A percentile compares a stretch with the other conserved stretches of the same genome.
These are phyloP conservation scores for Lasius platythorax DNA, from an alignment of 2,888 invertebrate genomes.

Conservation along the genomic window DNA sequence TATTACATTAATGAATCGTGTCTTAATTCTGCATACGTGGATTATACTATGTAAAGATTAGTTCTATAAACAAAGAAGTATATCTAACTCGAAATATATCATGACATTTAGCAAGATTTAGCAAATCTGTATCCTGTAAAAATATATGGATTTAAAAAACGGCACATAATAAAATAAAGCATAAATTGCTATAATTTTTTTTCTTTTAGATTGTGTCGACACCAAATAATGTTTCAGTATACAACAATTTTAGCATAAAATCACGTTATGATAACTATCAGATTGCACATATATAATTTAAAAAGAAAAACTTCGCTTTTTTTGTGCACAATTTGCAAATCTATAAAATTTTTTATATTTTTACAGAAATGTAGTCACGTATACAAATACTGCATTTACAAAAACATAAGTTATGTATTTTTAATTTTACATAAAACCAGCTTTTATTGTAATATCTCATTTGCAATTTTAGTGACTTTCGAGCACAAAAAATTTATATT, in stretches of 20 bases:
- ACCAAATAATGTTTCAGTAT: not conserved
- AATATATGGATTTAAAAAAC: not conserved
- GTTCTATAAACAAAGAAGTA: not conserved
- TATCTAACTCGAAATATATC: not conserved
- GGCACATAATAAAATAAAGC: not conserved
- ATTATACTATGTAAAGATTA: not conserved
- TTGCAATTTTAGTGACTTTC: not conserved
- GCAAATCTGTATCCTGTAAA: not conserved
- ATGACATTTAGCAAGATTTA: not conserved
- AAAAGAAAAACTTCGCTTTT: not conserved
- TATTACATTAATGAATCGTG: constrained; percentile 34
- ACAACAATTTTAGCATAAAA: not conserved
- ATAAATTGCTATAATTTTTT: not conserved
- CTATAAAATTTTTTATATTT: not conserved
- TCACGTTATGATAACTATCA: not conserved
- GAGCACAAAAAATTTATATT: not conserved
- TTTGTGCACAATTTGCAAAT: not conserved
- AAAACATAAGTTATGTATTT: not conserved
- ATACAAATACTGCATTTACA: not conserved
- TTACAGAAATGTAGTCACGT: not conserved
- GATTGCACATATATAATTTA: not conserved
- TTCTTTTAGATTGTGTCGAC: not conserved
- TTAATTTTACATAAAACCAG: not conserved
- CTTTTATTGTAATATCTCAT: not conserved
- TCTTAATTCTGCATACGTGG: constrained; percentile 23